phyloP scores from a whole-genome alignment of 2,113 vertebrate species.

The Fregata magnificens region DNA sequence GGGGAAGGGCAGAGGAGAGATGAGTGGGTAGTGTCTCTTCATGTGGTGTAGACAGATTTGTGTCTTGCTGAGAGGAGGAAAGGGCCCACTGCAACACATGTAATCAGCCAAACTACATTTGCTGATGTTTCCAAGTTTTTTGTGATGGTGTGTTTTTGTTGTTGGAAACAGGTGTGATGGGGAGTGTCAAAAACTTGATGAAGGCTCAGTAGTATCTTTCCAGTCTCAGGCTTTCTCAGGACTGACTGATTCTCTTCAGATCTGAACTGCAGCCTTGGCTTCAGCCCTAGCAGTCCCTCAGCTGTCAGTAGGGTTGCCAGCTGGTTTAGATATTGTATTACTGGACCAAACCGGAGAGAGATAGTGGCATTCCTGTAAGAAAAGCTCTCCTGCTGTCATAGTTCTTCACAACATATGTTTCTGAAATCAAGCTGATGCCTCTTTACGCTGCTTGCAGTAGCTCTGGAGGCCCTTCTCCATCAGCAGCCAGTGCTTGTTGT shows the following conservation, averaged over 20 bases:
- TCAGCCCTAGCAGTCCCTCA: neutral
- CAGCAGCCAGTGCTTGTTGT: neutral
- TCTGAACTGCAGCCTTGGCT: neutral
- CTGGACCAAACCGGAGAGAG: neutral
- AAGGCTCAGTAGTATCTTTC: neutral
- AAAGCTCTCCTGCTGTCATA: neutral
- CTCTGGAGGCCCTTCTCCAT: neutral
- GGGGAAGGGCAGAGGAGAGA: neutral
- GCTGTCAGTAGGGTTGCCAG: neutral
- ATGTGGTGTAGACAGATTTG: neutral
- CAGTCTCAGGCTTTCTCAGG: neutral
- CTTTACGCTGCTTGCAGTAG: neutral
- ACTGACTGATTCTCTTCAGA: neutral
- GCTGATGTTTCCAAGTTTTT: neutral
- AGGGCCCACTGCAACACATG: neutral
- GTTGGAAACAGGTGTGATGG: neutral
- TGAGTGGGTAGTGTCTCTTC: neutral
- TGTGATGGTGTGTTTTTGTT: neutral
- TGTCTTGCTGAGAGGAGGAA: neutral
- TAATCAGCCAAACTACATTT: neutral
- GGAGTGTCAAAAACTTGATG: neutral
- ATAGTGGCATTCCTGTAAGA: neutral
- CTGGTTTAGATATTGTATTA: neutral
- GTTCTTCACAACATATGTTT: neutral
- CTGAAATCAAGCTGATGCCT: neutral